Percentiles rank a stretch among this genome's conserved stretches.
These are phyloP conservation scores for Gryon sp. DNA, from an alignment of 1,140 invertebrate genomes.

Conservation along the genomic window DNA sequence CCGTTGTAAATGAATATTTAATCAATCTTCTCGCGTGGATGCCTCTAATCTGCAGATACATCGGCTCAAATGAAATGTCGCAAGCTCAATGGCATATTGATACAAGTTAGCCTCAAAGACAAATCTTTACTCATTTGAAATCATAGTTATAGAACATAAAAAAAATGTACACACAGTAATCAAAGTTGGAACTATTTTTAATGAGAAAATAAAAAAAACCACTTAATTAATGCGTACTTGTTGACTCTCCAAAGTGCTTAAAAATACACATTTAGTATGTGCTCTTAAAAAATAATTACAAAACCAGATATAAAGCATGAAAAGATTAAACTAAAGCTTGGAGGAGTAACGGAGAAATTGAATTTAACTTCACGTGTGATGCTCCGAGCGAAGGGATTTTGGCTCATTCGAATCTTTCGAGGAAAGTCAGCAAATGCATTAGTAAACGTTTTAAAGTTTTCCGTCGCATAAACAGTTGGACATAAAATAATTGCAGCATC, in stretches of 20 bases:
- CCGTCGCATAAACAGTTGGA: slow-evolving; percentile 18
- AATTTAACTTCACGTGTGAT: slow-evolving; percentile 46
- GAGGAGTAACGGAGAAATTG: slow-evolving; percentile 31
- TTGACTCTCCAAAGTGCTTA: no score
- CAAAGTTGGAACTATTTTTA: no score
- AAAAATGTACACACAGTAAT: no score
- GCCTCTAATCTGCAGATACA: slow-evolving; percentile 73
- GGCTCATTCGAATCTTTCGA: slow-evolving; percentile 28
- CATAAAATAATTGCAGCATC: slow-evolving; percentile 39
- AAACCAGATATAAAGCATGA: background rate
- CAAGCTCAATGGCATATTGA: slow-evolving; percentile 46
- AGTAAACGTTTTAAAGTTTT: slow-evolving; percentile 49
- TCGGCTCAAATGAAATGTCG: slow-evolving; percentile 62
- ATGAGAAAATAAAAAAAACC: no score
- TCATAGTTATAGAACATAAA: no score
- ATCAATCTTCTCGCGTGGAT: slow-evolving; percentile 77
- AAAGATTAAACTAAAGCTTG: slow-evolving; percentile 28
- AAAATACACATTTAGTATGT: no score
- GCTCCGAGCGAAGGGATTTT: slow-evolving; percentile 41
- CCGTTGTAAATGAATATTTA: slow-evolving; percentile 77
- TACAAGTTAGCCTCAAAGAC: slow-evolving; percentile 34
- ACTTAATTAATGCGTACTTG: no score
- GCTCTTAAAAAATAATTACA: slow-evolving; percentile 9
- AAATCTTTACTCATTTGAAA: no score
- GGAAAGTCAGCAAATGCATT: slow-evolving; percentile 36